Base-by-base conservation (phyloP, 2,113 vertebrate genomes). In the Conger conger region DNA sequence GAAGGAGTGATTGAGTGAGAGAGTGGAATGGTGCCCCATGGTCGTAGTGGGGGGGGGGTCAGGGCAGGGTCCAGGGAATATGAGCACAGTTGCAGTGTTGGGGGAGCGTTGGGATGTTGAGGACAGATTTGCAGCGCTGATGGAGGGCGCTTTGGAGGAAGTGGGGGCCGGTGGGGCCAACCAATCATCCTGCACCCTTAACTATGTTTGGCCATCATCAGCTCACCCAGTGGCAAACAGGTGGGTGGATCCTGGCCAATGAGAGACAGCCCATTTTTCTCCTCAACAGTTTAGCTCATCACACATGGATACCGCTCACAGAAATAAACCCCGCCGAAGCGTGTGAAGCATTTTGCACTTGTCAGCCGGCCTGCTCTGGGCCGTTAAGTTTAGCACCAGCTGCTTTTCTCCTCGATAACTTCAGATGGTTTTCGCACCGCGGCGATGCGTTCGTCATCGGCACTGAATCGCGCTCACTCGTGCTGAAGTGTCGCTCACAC, bases 101-200 rank as follows among this genome's bases (percentile, higher is more conserved):
- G 20, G 60, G 6, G 68, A 13, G 68, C 33, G 68, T 73, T 73
- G n/a, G 33, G 68, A 11, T 73, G 68, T 73, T 73, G n/a, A 13
- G n/a, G 68, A 73, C 9, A 73, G n/a, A 73, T 73, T 73, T 73
- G 68, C n/a, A 33, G 68, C n/a, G 68, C n/a, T 73, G n/a, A 73
- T 73, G 27, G 11, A 13, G 68, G 68, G 27, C 5, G 68, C 68
- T 73, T 27, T n/a, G 68, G 68, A n/a, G n/a, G 11, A 73, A 1
- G n/a, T 73, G n/a, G 68, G 68, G 68, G 68, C 6, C 27, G n/a
- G 68, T 20, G 60, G 54, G 54, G 54, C 15, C 13, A 2, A 68
- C 5, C 68, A 8, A 33, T 63, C 57, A 63, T 23, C 18, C 57
- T 63, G 57, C 18, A 8, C 20, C 68, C n/a, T 73, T 30, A 73